phyloP scores from a whole-genome alignment of 2,888 invertebrate genomes.

The Petrolisthes manimaculis region DNA sequence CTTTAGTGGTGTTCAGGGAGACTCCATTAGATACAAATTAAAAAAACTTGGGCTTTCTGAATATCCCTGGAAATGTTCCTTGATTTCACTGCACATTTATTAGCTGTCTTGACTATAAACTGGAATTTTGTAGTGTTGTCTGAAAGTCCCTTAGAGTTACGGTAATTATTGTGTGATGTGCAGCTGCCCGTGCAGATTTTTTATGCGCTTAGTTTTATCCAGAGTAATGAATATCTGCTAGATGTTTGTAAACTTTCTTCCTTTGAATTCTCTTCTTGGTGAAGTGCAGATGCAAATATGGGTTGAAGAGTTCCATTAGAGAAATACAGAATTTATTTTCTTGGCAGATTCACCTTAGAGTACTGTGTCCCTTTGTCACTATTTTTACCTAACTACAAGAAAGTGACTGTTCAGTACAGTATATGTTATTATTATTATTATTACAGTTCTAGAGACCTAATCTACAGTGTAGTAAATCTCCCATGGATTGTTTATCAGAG shows the following conservation, averaged over 20 bases:
- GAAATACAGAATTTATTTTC: constrained; percentile 25
- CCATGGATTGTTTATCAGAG: constrained; percentile 56
- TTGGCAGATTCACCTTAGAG: constrained; percentile 35
- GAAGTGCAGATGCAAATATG: constrained; percentile 28
- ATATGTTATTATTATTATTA: constrained; percentile 50
- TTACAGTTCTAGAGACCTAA: constrained; percentile 56
- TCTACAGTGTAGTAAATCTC: constrained; percentile 48
- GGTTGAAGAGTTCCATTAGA: constrained; percentile 24
- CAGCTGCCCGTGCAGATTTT: constrained; percentile 55
- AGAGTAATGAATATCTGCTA: constrained; percentile 45
- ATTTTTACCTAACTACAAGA: constrained; percentile 45
- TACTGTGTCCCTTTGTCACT: constrained; percentile 39
- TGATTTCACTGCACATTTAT: constrained; percentile 40
- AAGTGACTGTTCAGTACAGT: constrained; percentile 5
- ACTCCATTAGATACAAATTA: constrained; percentile 11
- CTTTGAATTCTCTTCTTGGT: constrained; percentile 23
- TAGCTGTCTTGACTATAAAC: constrained; percentile 51
- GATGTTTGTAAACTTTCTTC: constrained; percentile 47
- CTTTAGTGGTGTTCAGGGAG: constrained; percentile 13
- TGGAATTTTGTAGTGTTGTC: constrained; percentile 53
- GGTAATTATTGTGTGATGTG: constrained; percentile 46
- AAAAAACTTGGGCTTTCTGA: constrained; percentile 26
- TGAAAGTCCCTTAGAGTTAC: constrained; percentile 39
- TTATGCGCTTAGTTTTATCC: constrained; percentile 34
- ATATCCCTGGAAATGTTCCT: constrained; percentile 20